Conservation (phyloP, 2,888 invertebrate species). For the Bhutanitis thaidina region DNA sequence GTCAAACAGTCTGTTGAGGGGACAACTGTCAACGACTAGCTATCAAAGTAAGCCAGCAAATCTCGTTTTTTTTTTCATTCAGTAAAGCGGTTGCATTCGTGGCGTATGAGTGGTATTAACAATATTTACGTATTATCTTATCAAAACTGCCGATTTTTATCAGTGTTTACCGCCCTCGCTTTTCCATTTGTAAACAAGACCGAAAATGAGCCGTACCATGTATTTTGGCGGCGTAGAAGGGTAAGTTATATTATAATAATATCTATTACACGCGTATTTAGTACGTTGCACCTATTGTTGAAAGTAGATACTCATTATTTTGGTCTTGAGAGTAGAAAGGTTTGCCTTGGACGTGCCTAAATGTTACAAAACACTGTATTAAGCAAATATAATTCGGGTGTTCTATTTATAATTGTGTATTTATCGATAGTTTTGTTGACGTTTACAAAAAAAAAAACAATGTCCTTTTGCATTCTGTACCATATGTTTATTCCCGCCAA, state of each 20-base stretch:
- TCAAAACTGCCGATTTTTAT: constrained; percentile 26
- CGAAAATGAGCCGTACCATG: constrained; percentile 35
- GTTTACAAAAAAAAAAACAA: background rate
- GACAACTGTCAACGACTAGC: constrained; percentile 11
- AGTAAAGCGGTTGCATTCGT: constrained; percentile 45
- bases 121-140: constrained; percentile 25
- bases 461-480: background rate
- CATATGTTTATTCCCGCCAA: constrained; percentile 15
- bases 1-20: too few species aligned
- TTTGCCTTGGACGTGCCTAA: constrained; percentile 59
- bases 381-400: constrained; percentile 8
- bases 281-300: constrained; percentile 29
- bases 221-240: constrained; percentile 72
- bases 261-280: constrained; percentile 24
- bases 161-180: constrained; percentile 25
- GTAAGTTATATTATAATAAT: constrained; percentile 39
- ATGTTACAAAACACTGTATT: constrained; percentile 40
- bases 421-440: background rate
- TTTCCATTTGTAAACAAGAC: constrained; percentile 23
- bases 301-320: constrained; percentile 41
- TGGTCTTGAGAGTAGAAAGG: constrained; percentile 61
- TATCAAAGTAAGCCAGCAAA: background rate
- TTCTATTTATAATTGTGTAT: background rate
- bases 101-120: constrained; percentile 28
- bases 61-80: constrained; percentile 20